Base-by-base conservation (phyloP, 2,113 vertebrate species). In the Verasper variegatus region DNA sequence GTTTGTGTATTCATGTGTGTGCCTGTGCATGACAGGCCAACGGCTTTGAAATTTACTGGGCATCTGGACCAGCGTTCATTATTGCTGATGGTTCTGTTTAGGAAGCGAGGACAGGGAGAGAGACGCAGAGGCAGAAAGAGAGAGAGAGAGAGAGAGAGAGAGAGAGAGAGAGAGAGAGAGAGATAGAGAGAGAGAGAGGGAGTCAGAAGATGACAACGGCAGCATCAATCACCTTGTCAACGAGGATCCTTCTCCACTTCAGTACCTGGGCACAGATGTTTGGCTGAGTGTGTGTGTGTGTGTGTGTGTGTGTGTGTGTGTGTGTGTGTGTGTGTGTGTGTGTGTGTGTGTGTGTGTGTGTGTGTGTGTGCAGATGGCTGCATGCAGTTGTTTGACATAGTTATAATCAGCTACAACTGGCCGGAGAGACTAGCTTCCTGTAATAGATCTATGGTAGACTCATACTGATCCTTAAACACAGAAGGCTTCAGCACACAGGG, bases 191-290 rank as follows among this genome's bases (percentile, higher is more conserved):
- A 58, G n/a, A 59, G 42, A 31, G 23, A 76, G 64, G 42, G 37
- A 80, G 82, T 82, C 74, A 85, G 54, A 78, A 75, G 71, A 83
- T 80, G 88, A 89, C 82, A 83, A 75, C 78, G 71, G 78, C 56
- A n/a, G 74, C 85, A 89, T 92, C 88, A 89, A 87, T 93, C 87
- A 89, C 78, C 69, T 83, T 89, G 88, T 90, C 91, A 89, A 87
- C 52, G 9, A 89, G 80, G 80, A 90, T 87, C 81, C 31, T 31
- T 31, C 76, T 85, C 54, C 65, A 81, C 79, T 82, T 81, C 72
- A 80, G 68, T 71, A 54, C 45, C 62, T 35, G 59, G 47, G 59
- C 74, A 78, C 88, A 92, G 88, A 89, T 93, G 89, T 81, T 81
- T 72, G 70, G 56, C 14, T 79, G 74, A 7, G 59, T 70, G 55